Evolutionary conservation across 2,797 vertebrate species (phyloP), one percentile per base, ranked within the genome.

Genomic region (Melanotaenia boesemani): DNA sequence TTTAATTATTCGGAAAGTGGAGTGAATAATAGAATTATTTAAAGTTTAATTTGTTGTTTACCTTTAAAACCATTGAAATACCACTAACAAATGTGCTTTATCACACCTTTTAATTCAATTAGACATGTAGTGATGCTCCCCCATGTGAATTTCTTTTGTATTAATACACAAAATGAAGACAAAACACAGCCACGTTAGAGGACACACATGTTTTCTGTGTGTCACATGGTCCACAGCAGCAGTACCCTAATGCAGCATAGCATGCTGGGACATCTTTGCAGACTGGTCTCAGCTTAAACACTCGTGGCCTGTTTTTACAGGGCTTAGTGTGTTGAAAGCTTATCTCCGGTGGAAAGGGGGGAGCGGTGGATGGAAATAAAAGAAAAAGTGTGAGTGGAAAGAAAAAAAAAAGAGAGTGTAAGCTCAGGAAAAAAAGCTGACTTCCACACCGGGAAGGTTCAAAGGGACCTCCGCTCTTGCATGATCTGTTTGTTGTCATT

Each of bases 401-500:
- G 30, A 32, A 32, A 32, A 76, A 69, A 76, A 56, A 70, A 63
- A 63, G 76, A 69, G 77, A 67, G 72, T 66, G 83, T 6, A 32
- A 75, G 77, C 32, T 24, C n/a, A 72, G 70, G 69, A 24, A 54
- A 76, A 69, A 75, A 46, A 74, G 70, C 85, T 80, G 77, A 90
- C 88, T 88, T 90, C 85, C 73, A 69, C 76, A 73, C 44, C 2
- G 72, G 32, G 73, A 66, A 63, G 82, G 65, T 86, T 90, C 81
- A 92, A 90, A 93, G 87, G 16, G 76, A 88, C 70, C 76, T 86
- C 77, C 36, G 81, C 83, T 86, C 80, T 70, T 81, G 81, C 55
- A 3, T 86, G 82, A 88, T 83, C 72, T 89, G 89, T 90, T 88
- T 88, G 88, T 88, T 90, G 84, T 89, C 77, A 90, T 89, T 88